Percentiles rank a stretch among this genome's conserved stretches.
phyloP scores from a whole-genome alignment of 2,797 vertebrate species.

The Poecilia wingei region DNA sequence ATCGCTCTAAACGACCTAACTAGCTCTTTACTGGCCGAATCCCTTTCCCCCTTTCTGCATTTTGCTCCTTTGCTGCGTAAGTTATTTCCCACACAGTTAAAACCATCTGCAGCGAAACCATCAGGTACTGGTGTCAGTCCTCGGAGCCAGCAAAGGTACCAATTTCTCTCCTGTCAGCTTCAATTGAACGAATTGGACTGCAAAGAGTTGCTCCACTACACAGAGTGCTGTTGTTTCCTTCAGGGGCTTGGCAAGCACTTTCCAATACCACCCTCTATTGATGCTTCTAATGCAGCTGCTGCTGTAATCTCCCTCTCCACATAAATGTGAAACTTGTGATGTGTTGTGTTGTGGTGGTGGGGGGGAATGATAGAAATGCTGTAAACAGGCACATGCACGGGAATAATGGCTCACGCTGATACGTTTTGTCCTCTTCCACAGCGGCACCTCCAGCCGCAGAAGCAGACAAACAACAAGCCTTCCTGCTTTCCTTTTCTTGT shows the following conservation, averaged over 20 bases:
- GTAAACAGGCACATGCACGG: constrained; percentile 1
- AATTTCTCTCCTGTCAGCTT: constrained; percentile 53
- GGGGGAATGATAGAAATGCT: neutral
- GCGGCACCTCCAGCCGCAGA: constrained; percentile 13
- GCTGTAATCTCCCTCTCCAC: constrained; percentile 1
- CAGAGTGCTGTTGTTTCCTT: constrained; percentile 8
- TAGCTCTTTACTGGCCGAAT: constrained; percentile 1
- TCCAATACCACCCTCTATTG: neutral
- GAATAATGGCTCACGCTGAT: constrained; percentile 7
- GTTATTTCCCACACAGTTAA: constrained; percentile 27
- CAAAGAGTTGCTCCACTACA: constrained; percentile 11
- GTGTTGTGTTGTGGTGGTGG: neutral
- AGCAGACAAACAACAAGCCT: constrained; percentile 37
- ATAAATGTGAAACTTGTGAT: constrained; percentile 2
- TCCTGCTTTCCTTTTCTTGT: constrained; percentile 29
- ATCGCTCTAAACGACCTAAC: neutral
- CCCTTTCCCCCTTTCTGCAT: neutral
- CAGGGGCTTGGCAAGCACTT: neutral
- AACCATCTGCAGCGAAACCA: constrained; percentile 30
- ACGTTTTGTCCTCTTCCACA: constrained; percentile 2
- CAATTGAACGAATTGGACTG: constrained; percentile 34
- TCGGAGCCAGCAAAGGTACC: constrained; percentile 21
- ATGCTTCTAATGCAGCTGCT: constrained; percentile 3
- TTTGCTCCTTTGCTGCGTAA: neutral
- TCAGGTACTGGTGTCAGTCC: constrained; percentile 25